These are phyloP conservation scores for Anguilla obscura DNA, from an alignment of 2,797 vertebrate species.

Conservation along the genomic window DNA sequence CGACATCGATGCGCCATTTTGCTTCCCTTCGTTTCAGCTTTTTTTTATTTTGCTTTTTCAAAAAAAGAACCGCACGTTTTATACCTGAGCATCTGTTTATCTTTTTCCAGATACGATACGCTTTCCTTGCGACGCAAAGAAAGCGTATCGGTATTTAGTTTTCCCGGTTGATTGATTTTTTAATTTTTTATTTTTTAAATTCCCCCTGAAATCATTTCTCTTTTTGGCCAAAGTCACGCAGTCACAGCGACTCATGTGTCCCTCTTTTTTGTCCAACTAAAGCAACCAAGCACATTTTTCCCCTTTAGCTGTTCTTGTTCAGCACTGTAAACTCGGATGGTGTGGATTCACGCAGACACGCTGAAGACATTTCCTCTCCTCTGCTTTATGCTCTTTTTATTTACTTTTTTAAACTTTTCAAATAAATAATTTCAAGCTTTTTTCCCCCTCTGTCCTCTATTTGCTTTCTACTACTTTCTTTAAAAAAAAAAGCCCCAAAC, in stretches of 20 bases:
- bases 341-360: slow-evolving; percentile 86
- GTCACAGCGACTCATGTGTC: slow-evolving; percentile 84
- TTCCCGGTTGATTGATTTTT: slow-evolving; percentile 36
- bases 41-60: slow-evolving; percentile 47
- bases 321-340: slow-evolving; percentile 88
- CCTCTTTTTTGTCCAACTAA: slow-evolving; percentile 86
- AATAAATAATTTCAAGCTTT: slow-evolving; percentile 66
- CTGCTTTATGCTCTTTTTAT: slow-evolving; percentile 66
- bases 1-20: slow-evolving; percentile 67
- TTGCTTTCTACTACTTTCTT: slow-evolving; percentile 80
- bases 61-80: slow-evolving; percentile 45
- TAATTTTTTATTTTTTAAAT: slow-evolving; percentile 31
- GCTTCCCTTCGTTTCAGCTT: slow-evolving; percentile 63
- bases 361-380: slow-evolving; percentile 75
- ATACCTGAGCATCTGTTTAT: slow-evolving; percentile 57
- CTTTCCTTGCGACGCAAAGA: slow-evolving; percentile 65
- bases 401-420: slow-evolving; percentile 56
- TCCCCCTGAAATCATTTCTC: slow-evolving; percentile 62
- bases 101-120: slow-evolving; percentile 67
- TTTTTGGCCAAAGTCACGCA: slow-evolving; percentile 43
- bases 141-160: slow-evolving; percentile 70
- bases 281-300: slow-evolving; percentile 85
- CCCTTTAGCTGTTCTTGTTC: slow-evolving; percentile 92
- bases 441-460: slow-evolving; percentile 70
- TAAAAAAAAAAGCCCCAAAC: slow-evolving; percentile 83